Conservation (phyloP, 2,113 vertebrate species). For the Dermatemys mawii region DNA sequence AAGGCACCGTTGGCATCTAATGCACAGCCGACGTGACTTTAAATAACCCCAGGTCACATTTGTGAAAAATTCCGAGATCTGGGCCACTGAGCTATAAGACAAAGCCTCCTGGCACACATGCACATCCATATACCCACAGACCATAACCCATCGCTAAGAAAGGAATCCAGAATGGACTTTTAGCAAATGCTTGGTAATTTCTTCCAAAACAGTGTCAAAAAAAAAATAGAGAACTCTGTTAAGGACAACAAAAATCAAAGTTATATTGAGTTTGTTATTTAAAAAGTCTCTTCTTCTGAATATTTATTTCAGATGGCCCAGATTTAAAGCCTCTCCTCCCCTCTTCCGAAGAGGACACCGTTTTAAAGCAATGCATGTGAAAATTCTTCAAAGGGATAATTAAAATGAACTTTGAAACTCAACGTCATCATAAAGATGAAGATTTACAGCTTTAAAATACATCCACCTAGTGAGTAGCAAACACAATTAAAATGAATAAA, state of each 20-base stretch:
- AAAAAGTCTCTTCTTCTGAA: neutral
- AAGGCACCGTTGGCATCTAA: neutral
- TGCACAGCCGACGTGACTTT: fast-evolving
- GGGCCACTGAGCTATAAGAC: neutral
- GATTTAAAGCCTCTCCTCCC: neutral
- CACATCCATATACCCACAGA: neutral
- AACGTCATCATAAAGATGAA: neutral
- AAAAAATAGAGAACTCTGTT: neutral
- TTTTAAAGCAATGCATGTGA: constrained; percentile 6
- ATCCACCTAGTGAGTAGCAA: neutral
- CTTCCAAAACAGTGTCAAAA: neutral
- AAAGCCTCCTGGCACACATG: neutral
- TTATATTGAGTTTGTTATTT: neutral
- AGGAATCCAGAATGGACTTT: neutral
- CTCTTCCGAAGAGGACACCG: neutral
- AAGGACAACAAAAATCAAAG: neutral
- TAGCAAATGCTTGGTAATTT: constrained; percentile 19
- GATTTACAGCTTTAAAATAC: constrained; percentile 15
- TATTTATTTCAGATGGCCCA: neutral
- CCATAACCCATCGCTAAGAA: neutral
- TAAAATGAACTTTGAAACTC: neutral
- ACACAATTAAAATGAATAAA: neutral
- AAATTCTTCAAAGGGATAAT: constrained; percentile 7
- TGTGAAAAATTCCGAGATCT: neutral
- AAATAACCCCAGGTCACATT: neutral